Evolutionary conservation across 2,888 invertebrate genomes (phyloP).

Genomic region (Spatulosminthurus flaviceps): DNA sequence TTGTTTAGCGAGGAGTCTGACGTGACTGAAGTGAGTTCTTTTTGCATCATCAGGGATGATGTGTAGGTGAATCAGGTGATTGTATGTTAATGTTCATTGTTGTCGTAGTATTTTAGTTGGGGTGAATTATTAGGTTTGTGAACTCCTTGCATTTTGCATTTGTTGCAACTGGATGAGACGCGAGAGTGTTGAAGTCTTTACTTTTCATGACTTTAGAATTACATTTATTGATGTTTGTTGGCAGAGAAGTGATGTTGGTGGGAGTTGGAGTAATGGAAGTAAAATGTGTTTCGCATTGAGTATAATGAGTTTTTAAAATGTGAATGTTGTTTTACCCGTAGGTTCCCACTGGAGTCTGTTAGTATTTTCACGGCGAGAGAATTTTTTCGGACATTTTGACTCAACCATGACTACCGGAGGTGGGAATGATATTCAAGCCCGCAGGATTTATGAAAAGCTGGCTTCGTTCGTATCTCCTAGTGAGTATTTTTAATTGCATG

Average conservation of each 20-base stretch:
- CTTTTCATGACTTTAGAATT: background rate
- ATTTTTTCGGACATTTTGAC: conserved; percentile 47
- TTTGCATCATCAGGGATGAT: too few species aligned
- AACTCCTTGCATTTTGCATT: too few species aligned
- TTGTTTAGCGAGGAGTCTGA: too few species aligned
- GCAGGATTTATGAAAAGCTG: conserved; percentile 41
- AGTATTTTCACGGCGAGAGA: conserved; percentile 52
- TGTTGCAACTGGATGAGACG: too few species aligned
- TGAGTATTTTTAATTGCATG: conserved; percentile 31
- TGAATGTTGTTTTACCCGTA: background rate
- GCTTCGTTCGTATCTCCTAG: conserved; percentile 34
- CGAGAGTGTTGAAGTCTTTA: too few species aligned
- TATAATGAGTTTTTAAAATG: conserved; percentile 5
- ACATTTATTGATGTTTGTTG: background rate
- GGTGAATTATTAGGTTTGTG: too few species aligned
- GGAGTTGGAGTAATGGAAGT: too few species aligned
- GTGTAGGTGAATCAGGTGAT: too few species aligned
- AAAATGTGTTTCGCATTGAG: background rate
- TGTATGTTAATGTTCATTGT: too few species aligned
- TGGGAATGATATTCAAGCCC: conserved; percentile 44
- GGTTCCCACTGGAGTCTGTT: conserved; percentile 59
- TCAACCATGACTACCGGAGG: conserved; percentile 44
- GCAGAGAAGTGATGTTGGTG: background rate
- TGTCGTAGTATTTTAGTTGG: too few species aligned
- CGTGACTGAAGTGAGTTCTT: too few species aligned